These are phyloP conservation scores for Eucidaris tribuloides DNA, from an alignment of 35 echinoderm and acorn worm genomes.

Conservation along the genomic window DNA sequence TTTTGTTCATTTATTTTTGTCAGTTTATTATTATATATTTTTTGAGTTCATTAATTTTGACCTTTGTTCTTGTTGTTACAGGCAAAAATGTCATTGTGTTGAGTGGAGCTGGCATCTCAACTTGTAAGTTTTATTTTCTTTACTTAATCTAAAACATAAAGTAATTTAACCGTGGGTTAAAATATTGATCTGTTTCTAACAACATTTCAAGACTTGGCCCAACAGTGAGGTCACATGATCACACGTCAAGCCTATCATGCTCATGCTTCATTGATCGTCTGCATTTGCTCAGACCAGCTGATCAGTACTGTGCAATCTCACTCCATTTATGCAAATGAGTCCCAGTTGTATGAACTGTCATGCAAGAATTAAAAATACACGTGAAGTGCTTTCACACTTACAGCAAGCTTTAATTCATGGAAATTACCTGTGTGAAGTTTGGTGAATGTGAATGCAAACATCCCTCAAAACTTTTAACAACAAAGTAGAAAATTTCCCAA, in stretches of 20 bases:
- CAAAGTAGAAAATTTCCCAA: too few species aligned
- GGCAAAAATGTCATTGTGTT: conserved; percentile 94
- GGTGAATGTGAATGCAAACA: too few species aligned
- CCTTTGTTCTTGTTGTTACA: conserved; percentile 19
- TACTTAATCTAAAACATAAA: background rate
- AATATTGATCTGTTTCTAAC: background rate
- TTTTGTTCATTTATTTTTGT: background rate
- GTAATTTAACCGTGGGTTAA: background rate
- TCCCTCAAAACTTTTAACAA: too few species aligned
- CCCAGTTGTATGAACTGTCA: too few species aligned
- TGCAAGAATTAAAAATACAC: too few species aligned
- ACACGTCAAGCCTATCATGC: background rate
- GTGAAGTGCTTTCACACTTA: too few species aligned
- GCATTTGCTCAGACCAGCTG: too few species aligned
- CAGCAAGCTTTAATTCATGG: too few species aligned
- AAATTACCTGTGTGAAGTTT: too few species aligned
- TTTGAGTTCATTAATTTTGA: background rate
- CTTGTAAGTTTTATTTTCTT: conserved; percentile 68
- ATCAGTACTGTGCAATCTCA: too few species aligned
- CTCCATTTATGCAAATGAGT: too few species aligned
- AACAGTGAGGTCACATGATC: background rate
- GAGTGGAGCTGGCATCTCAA: conserved; percentile 97
- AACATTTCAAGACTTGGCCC: background rate
- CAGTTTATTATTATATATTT: background rate
- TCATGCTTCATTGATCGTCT: background rate